Base-by-base conservation (phyloP, 2,888 invertebrate genomes). In the Phymatocera aterrima region DNA sequence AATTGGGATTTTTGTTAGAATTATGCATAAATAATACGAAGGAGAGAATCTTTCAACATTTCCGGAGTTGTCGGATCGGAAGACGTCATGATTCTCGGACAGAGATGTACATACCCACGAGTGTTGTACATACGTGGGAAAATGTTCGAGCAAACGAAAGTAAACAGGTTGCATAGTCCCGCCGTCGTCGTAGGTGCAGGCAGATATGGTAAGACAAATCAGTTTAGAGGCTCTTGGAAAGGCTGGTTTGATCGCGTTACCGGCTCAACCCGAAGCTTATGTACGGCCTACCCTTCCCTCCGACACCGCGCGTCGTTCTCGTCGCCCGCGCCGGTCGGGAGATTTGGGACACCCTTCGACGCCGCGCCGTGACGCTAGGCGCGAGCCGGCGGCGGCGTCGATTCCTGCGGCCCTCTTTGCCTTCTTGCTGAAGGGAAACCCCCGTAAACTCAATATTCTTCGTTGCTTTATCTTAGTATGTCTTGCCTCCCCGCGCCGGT, bases 241-340 rank as follows among this genome's bases (percentile, higher is more conserved):
- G 83, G 83, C 81, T 80, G 81, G 83, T 84, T 85, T 87, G 85
- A 87, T 86, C 84, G 80, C 84, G 84, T 87, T 87, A 86, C 83
- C 84, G 84, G 83, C 82, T 85, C 86, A 84, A 86, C 84, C 83
- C 81, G 81, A 80, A 83, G 87, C 85, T 87, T 85, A 84, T 81
- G 79, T 70, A 80, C 79, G 77, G 77, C 79, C 75, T 78, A 65
- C 78, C 48, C 77, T 21, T 24, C 78, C 48, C 77, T 21, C 18
- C 48, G n/a, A 54, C 70, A 72, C 54, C 48, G 31, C 2, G 61
- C 77, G 64, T 43, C 37, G 68, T 54, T 31, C 61, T 77, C 78
- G 31, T 51, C n/a, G n/a, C n/a, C n/a, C n/a, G n/a, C n/a, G n/a
- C n/a, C n/a, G n/a, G n/a, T n/a, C n/a, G n/a, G n/a, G n/a, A n/a